Conservation (phyloP, 2,113 vertebrate species). For the Hystrix brachyura region DNA sequence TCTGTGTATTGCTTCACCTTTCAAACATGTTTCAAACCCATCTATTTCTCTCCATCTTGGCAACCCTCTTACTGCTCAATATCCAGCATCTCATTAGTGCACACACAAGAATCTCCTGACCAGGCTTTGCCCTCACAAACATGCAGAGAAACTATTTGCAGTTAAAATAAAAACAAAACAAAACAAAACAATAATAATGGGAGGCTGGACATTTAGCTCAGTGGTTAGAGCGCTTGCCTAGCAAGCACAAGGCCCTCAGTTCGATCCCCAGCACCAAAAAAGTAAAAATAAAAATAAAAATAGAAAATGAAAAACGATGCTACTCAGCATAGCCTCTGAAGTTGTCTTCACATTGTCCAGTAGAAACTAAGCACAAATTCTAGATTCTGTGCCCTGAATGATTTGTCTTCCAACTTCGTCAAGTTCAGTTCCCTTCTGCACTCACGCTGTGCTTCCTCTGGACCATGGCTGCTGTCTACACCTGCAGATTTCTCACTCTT, state of each 20-base stretch:
- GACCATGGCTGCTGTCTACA: background rate
- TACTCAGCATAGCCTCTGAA: background rate
- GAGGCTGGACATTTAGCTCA: too few species aligned
- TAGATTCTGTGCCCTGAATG: background rate
- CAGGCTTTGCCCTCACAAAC: fast-evolving
- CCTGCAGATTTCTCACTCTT: background rate
- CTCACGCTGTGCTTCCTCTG: fast-evolving
- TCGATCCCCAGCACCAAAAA: too few species aligned
- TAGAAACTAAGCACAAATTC: background rate
- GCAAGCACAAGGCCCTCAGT: too few species aligned
- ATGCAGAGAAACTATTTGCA: background rate
- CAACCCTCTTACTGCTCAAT: too few species aligned
- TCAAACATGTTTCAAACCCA: background rate
- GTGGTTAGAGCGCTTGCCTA: too few species aligned
- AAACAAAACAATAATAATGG: background rate
- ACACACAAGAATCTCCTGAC: background rate
- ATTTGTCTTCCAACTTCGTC: background rate
- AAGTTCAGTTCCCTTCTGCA: background rate
- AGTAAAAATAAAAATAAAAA: too few species aligned
- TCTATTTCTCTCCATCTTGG: background rate
- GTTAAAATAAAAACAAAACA: background rate
- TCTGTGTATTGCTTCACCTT: background rate
- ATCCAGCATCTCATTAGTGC: background rate
- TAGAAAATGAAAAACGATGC: too few species aligned
- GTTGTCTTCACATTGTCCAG: background rate